Evolutionary conservation across 2,797 vertebrate species (phyloP), one percentile per base, ranked within the genome.

Genomic region (Labroides dimidiatus): DNA sequence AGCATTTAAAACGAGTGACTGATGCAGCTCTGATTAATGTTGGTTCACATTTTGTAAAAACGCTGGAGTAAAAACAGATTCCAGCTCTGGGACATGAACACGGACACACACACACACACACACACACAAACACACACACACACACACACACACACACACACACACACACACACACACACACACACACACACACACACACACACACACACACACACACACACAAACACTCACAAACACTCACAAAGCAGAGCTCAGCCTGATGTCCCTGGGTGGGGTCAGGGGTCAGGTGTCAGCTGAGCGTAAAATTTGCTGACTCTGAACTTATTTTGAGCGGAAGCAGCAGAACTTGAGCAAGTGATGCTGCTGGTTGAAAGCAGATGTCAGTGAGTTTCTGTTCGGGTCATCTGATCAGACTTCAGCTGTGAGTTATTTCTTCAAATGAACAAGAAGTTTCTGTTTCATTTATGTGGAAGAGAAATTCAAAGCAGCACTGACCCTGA

Each of bases 241-340:
- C 39, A 64, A 41, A 75, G 19, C 44, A 53, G 8, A 72, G 37
- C 44, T 47, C 43, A 43, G 37, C 60, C 30, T 53, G 20, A 36
- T n/a, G 41, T 69, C 62, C 49, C 74, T 50, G 49, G 62, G 36
- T 69, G 69, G 70, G 82, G 65, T 83, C 81, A 81, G 43, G 45
- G 84, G 58, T 72, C 63, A 81, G 23, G 71, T 72, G 68, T 87
- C 77, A 87, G 77, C 64, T 80, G 72, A 83, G 71, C 36, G 39
- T 84, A 50, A 70, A 86, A 84, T 65, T 23, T 51, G 57, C 68
- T 43, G 83, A 86, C 56, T 48, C 6, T 3, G 62, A 77, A 24
- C 62, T 81, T 86, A 71, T 80, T 78, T 78, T 69, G 53, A 81
- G 73, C 75, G 70, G 84, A 86, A 82, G 48, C 64, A 72, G 67